A percentile compares a stretch with the other conserved stretches of the same genome.
Conservation (phyloP, 2,888 invertebrate species). For the Pseudoips prasinana region DNA sequence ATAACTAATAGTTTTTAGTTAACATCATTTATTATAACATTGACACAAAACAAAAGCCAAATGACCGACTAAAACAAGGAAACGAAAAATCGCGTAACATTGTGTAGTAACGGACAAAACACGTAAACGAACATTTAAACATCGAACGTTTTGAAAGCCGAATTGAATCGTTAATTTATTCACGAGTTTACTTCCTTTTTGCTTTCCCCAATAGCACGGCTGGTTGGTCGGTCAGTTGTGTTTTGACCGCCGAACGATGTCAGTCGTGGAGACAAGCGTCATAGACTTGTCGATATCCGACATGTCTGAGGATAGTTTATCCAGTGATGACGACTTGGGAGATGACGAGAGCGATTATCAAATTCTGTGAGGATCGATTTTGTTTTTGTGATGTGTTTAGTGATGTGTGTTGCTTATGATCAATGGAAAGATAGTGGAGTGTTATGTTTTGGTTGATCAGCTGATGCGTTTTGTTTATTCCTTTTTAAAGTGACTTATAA, state of each 20-base stretch:
- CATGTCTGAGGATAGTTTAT: conserved; percentile 68
- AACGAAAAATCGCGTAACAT: conserved; percentile 23
- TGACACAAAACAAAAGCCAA: too few relatives aligned
- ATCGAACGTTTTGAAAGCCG: conserved; percentile 37
- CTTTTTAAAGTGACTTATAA: too few relatives aligned
- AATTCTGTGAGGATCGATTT: conserved; percentile 50
- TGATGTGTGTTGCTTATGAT: conserved; percentile 1
- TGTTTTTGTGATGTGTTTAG: conserved; percentile 26
- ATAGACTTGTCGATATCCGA: conserved; percentile 19
- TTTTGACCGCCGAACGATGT: conserved; percentile 46
- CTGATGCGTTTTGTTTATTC: conserved; percentile 9
- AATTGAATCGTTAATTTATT: conserved; percentile 44
- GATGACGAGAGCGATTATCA: conserved; percentile 36
- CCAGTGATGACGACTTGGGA: conserved; percentile 32
- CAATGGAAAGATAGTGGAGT: neutral
- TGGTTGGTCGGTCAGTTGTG: conserved; percentile 47
- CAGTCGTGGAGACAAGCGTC: conserved; percentile 32
- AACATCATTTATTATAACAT: too few relatives aligned
- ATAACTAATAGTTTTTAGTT: too few relatives aligned
- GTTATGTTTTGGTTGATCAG: neutral
- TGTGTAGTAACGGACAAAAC: conserved; percentile 20
- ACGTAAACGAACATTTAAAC: conserved; percentile 21
- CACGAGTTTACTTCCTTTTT: conserved; percentile 41
- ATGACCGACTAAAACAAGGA: conserved; percentile 11
- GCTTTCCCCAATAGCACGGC: conserved; percentile 39